phyloP scores from a whole-genome alignment of 2,113 vertebrate genomes.

The Eleginops maclovinus region DNA sequence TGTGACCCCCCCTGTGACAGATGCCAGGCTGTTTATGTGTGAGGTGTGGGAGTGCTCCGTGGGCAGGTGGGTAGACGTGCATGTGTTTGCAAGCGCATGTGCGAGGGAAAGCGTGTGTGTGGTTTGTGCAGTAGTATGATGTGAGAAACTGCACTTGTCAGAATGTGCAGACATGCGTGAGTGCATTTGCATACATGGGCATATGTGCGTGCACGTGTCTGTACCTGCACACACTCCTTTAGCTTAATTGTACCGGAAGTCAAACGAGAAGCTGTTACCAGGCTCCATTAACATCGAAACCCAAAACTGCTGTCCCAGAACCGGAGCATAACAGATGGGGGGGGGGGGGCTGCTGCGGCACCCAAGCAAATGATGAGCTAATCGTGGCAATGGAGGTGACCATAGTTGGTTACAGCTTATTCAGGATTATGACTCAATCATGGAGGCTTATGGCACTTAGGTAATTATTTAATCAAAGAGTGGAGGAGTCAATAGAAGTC shows the following conservation, averaged over 20 bases:
- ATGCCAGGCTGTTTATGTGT: slow-evolving; percentile 77
- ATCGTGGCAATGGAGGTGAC: slow-evolving; percentile 67
- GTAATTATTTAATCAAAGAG: slow-evolving; percentile 85
- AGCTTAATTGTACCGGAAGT: slow-evolving; percentile 41
- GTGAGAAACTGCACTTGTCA: slow-evolving; percentile 67
- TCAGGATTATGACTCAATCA: slow-evolving; percentile 84
- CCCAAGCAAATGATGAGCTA: slow-evolving; percentile 65
- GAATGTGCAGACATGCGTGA: slow-evolving; percentile 58
- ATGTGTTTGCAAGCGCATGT: slow-evolving; percentile 53
- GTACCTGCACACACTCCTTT: slow-evolving; percentile 4
- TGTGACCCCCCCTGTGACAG: slow-evolving; percentile 72
- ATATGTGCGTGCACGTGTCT: slow-evolving; percentile 46
- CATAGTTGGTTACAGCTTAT: slow-evolving; percentile 72
- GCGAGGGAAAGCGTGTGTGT: slow-evolving; percentile 43
- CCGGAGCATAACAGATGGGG: slow-evolving; percentile 57
- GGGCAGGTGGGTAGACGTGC: slow-evolving; percentile 66
- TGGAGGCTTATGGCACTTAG: slow-evolving; percentile 76
- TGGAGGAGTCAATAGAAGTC: slow-evolving; percentile 81
- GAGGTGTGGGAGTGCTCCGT: slow-evolving; percentile 67
- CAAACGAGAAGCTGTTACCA: slow-evolving; percentile 55
- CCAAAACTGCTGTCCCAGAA: slow-evolving; percentile 56
- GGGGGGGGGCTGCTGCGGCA: slow-evolving; percentile 43
- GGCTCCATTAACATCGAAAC: slow-evolving; percentile 30
- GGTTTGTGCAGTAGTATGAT: slow-evolving; percentile 38
- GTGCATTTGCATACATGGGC: slow-evolving; percentile 64